Evolutionary conservation across 2,888 invertebrate genomes (phyloP).

Genomic region (Oscheius onirici): DNA sequence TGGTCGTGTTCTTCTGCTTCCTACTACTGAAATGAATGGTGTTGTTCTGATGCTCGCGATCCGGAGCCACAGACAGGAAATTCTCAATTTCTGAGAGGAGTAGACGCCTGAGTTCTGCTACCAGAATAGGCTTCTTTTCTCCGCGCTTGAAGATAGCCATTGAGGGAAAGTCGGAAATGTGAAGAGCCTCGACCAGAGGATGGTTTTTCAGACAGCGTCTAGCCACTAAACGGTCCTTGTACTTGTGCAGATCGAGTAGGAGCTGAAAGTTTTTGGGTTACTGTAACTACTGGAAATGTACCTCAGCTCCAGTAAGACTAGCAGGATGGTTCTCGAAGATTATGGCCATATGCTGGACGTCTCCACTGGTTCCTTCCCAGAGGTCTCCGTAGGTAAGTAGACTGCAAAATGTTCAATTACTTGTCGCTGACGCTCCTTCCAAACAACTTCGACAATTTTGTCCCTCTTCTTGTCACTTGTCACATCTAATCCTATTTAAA

Average conservation of each 20-base stretch:
- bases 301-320: slow-evolving; percentile 66
- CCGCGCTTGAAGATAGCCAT: slow-evolving; percentile 67
- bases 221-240: slow-evolving; percentile 55
- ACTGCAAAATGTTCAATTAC: slow-evolving; percentile 52
- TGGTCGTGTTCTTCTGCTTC: slow-evolving; percentile 43
- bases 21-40: slow-evolving; percentile 51
- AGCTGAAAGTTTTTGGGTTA: slow-evolving; percentile 48
- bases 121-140: slow-evolving; percentile 61
- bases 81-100: slow-evolving; percentile 64
- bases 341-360: slow-evolving; percentile 61
- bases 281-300: slow-evolving; percentile 8
- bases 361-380: slow-evolving; percentile 58
- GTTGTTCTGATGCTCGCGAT: slow-evolving; percentile 36
- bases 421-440: too few species aligned
- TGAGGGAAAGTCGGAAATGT: slow-evolving; percentile 68
- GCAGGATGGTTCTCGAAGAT: slow-evolving; percentile 65
- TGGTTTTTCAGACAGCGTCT: slow-evolving; percentile 62
- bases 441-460: too few species aligned
- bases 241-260: slow-evolving; percentile 61
- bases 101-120: slow-evolving; percentile 66
- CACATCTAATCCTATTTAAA: too few species aligned
- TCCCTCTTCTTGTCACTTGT: too few species aligned
- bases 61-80: slow-evolving; percentile 44
- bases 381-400: slow-evolving; percentile 66
- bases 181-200: slow-evolving; percentile 63